A percentile compares a stretch with the other conserved stretches of the same genome.
phyloP scores from a whole-genome alignment of 1,140 invertebrate species.

The Platorchestia sp. region DNA sequence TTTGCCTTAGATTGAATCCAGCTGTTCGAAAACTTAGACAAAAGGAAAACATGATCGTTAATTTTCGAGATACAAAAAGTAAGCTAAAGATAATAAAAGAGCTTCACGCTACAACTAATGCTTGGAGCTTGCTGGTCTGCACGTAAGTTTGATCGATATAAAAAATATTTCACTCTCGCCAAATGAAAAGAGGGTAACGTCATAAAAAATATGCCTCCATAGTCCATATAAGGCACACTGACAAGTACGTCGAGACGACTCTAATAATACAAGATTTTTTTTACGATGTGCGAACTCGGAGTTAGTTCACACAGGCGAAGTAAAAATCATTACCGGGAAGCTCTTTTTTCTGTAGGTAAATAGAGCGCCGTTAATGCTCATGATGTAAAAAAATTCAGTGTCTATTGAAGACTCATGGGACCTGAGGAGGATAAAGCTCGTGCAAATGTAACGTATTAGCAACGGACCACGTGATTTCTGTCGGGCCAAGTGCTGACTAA shows the following conservation, averaged over 20 bases:
- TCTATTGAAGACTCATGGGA: too few relatives aligned
- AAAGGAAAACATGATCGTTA: not conserved
- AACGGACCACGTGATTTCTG: too few relatives aligned
- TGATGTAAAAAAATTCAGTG: too few relatives aligned
- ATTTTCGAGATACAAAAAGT: not conserved
- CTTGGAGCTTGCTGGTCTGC: not conserved
- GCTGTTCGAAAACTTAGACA: not conserved
- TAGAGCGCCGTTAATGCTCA: too few relatives aligned
- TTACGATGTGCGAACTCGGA: too few relatives aligned
- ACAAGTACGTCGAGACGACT: not conserved
- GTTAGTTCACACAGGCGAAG: too few relatives aligned
- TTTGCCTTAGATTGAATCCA: not conserved
- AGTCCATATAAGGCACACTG: not conserved
- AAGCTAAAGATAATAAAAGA: not conserved
- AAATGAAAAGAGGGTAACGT: not conserved
- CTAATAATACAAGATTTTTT: not conserved
- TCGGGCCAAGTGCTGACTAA: too few relatives aligned
- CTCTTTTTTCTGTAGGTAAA: too few relatives aligned
- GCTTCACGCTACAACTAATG: not conserved
- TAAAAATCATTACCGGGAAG: too few relatives aligned
- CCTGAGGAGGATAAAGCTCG: too few relatives aligned
- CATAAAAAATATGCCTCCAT: not conserved
- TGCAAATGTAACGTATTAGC: too few relatives aligned
- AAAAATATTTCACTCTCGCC: too few relatives aligned
- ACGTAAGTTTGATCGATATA: not conserved